Evolutionary conservation across 1,140 invertebrate species (phyloP), one percentile per base, ranked within the genome.

Genomic region (Pollicipes pollicipes): DNA sequence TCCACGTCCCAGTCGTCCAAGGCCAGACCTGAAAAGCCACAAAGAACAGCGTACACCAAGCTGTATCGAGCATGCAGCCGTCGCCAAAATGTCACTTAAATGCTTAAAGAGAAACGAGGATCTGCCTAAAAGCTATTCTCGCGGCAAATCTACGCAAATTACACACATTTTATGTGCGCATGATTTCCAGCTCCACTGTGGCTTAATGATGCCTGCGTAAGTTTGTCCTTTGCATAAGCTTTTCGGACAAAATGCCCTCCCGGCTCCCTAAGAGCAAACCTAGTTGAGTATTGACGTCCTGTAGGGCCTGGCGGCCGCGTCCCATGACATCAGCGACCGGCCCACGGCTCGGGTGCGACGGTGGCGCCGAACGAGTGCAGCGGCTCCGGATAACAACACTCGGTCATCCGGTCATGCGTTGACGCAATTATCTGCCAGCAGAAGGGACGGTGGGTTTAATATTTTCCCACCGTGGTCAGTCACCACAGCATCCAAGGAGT

Each of bases 351-450:
- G 29, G 88, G 83, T 68, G 83, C 79, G 63, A 83, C 79, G 71
- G 85, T 82, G 75, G 88, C 74, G 16, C 79, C 85, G 85, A 85
- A 94, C 78, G 82, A 90, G 83, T 80, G 83, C 76, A 84, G 82
- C 45, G 80, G 89, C 83, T 81, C 87, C 80, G 76, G 78, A 78
- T 87, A 95, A 82, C 83, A 87, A 81, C 88, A 91, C 85, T 85
- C 88, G 74, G 89, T 91, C 89, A 91, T 91, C 72, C 81, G 81
- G 81, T 97, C 93, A 79, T 93, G 87, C 2, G 97, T 79, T 24
- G 81, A 77, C 68, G 84, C 78, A 29, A 85, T 82, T 71, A 90
- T 79, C 78, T 85, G 74, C 32, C n/a, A 82, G 79, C 75, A 28
- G 24, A 70, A 64, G 64, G 17, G 26, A n/a, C n/a, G n/a, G n/a